Conservation (phyloP, 2,797 vertebrate genomes). For the Natrix natrix region DNA sequence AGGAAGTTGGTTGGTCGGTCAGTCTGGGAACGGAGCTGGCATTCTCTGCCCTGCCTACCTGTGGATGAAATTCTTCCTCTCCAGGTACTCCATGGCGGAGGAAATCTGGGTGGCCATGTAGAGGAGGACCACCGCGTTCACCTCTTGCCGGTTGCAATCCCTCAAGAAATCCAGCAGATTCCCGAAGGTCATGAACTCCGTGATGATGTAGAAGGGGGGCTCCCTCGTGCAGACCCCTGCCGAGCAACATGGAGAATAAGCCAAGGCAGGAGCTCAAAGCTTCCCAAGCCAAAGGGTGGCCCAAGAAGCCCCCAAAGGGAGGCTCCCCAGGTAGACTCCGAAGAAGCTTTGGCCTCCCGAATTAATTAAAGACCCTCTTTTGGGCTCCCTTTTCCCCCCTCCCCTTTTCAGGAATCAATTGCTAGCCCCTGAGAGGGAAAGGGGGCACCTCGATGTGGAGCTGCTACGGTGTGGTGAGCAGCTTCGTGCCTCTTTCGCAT, state of each 20-base stretch:
- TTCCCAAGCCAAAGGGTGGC: background rate
- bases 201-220: constrained; percentile 97
- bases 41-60: constrained; percentile 82
- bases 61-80: constrained; percentile 99
- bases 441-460: constrained; percentile 39
- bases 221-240: constrained; percentile 95
- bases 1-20: too few species aligned
- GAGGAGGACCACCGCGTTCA: constrained; percentile 94
- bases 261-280: background rate
- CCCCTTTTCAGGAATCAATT: constrained; percentile 6
- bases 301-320: accelerated
- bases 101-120: constrained; percentile 99
- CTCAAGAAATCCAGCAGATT: constrained; percentile 95
- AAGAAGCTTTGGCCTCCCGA: constrained; percentile 44
- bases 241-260: background rate
- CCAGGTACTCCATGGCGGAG: constrained; percentile 98
- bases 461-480: constrained; percentile 33
- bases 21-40: background rate
- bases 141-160: constrained; percentile 94
- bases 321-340: constrained; percentile 25
- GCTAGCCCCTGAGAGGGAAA: constrained; percentile 45
- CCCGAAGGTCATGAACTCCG: constrained; percentile 98
- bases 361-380: constrained; percentile 46
- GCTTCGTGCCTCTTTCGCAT: constrained; percentile 45
- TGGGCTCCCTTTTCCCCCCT: constrained; percentile 3